Conservation (phyloP, 1,140 invertebrate species). For the Musca domestica region DNA sequence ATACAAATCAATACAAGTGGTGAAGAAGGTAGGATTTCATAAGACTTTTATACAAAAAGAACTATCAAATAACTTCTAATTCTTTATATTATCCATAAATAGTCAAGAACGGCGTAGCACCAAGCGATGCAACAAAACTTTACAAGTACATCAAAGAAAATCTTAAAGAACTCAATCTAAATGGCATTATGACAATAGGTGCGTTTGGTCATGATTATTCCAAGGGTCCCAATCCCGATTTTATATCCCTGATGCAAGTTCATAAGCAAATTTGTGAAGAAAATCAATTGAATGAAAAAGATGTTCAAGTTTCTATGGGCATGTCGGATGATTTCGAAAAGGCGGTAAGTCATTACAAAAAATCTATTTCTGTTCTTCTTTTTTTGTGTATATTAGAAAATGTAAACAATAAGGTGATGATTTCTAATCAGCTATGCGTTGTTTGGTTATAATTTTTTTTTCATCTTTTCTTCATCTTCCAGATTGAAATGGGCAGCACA, state of each 20-base stretch:
- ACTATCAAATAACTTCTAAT: neutral
- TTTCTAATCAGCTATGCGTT: too few relatives aligned
- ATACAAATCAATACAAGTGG: slow-evolving; percentile 95
- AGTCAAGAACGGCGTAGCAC: slow-evolving; percentile 85
- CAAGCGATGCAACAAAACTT: slow-evolving; percentile 64
- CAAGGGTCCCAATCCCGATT: slow-evolving; percentile 87
- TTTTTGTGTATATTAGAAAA: neutral
- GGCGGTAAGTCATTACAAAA: slow-evolving; percentile 72
- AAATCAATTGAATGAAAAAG: slow-evolving; percentile 64
- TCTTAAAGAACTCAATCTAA: slow-evolving; percentile 76
- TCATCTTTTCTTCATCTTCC: slow-evolving; percentile 41
- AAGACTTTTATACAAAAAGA: neutral
- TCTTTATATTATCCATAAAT: too few relatives aligned
- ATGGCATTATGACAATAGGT: slow-evolving; percentile 97
- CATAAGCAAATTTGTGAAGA: slow-evolving; percentile 69
- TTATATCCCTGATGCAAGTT: slow-evolving; percentile 70
- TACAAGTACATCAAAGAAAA: slow-evolving; percentile 73
- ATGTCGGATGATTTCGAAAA: slow-evolving; percentile 97
- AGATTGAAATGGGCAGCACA: slow-evolving; percentile 92
- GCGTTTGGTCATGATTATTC: slow-evolving; percentile 77
- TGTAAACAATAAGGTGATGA: slow-evolving; percentile 9
- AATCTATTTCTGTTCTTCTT: neutral
- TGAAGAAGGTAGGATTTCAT: slow-evolving; percentile 71
- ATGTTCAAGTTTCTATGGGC: slow-evolving; percentile 94
- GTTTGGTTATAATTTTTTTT: neutral